Evolutionary conservation across 2,797 vertebrate genomes (phyloP).

Genomic region (Oreochromis mossambicus): DNA sequence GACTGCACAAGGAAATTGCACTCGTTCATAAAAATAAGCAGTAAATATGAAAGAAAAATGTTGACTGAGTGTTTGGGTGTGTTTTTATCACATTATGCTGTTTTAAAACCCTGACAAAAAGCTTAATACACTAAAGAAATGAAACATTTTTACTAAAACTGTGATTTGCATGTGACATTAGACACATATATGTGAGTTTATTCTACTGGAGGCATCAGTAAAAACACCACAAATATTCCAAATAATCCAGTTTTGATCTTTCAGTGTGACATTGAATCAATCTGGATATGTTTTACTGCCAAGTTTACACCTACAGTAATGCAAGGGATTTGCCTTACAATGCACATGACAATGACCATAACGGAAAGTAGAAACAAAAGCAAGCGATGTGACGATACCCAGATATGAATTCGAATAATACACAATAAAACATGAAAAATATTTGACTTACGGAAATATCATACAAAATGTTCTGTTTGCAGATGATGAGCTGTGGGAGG

Average conservation of each 20-base stretch:
- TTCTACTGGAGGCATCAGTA: background rate
- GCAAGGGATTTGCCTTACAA: background rate
- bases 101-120: background rate
- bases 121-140: background rate
- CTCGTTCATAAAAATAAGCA: background rate
- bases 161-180: background rate
- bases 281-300: background rate
- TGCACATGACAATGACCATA: background rate
- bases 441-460: background rate
- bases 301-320: background rate
- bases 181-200: background rate
- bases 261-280: background rate
- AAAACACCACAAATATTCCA: background rate
- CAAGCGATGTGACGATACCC: background rate
- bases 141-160: background rate
- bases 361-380: background rate
- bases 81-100: background rate
- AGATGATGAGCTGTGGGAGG: background rate
- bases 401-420: background rate
- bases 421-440: background rate
- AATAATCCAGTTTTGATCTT: background rate
- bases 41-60: background rate
- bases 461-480: background rate
- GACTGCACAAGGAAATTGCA: background rate
- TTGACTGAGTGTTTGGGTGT: background rate